Base-by-base conservation (phyloP, 1,140 invertebrate species). In the Lordiphosa mommai region DNA sequence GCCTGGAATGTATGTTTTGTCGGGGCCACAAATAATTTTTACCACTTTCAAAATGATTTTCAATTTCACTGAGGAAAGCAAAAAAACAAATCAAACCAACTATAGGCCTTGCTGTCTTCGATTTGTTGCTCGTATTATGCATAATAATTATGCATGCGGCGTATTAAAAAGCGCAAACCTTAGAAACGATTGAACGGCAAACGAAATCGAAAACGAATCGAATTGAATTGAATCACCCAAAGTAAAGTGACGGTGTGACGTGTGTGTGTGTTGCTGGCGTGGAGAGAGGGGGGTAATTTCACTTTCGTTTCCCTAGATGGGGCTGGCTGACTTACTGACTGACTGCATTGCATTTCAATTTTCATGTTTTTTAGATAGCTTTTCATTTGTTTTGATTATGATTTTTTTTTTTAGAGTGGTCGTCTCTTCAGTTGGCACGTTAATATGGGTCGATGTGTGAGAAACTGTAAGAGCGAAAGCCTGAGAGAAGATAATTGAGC, bases 31-130 rank as follows among this genome's bases (percentile, higher is more conserved):
- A 82, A 76, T 76, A 82, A 76, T 63, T 82, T 58, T 12, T 55
- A 80, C 53, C 77, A 70, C 76, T 82, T 82, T 82, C 76, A 82
- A 82, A 84, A 76, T 60, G 53, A 82, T 76, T 80, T 82, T 76
- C 76, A 82, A 82, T 82, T 82, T 82, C 77, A 82, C 76, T 74
- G 63, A 43, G 55, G 44, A 50, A 32, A 59, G 48, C 12, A 49
- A 14, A 34, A 49, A 32, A 33, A 20, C 7, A 36, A 10, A 23
- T 23, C 17, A 5, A 7, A 37, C 38, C 51, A 68, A 68, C 63
- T 51, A 60, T 68, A 79, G 73, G 73, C 73, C 68, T 57, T 38
- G 43, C 37, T 46, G 52, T 37, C 49, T 49, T 44, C 50, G 16
- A 61, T 34, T 13, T 50, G 7, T 23, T n/a, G 8, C 33, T 14